Evolutionary conservation across 1,140 invertebrate species (phyloP).

Genomic region (Diuraphis noxia): DNA sequence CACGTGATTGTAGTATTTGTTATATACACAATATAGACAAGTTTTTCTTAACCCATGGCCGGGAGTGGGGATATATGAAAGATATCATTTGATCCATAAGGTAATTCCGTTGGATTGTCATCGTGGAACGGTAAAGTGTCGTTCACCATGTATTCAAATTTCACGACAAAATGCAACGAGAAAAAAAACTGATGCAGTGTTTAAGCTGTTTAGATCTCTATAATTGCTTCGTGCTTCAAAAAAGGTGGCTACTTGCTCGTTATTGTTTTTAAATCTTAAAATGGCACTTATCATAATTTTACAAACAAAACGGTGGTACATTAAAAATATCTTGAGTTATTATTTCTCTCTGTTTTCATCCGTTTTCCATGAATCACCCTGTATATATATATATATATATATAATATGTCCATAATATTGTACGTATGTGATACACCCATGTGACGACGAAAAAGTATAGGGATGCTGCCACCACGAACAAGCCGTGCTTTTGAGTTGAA

Average conservation of each 20-base stretch:
- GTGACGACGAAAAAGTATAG: neutral
- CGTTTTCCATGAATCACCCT: neutral
- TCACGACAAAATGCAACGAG: neutral
- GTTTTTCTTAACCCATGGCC: neutral
- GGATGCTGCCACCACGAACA: neutral
- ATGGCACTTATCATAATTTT: neutral
- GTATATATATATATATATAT: neutral
- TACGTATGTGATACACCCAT: neutral
- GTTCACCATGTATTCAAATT: too few relatives aligned
- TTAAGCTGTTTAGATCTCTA: neutral
- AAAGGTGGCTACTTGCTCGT: neutral
- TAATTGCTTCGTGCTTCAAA: neutral
- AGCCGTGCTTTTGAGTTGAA: too few relatives aligned
- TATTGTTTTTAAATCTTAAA: neutral
- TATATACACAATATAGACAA: neutral
- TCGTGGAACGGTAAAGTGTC: neutral
- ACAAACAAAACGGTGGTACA: neutral
- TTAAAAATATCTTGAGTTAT: neutral
- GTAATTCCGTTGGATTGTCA: neutral
- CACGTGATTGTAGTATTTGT: too few relatives aligned
- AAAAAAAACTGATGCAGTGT: neutral
- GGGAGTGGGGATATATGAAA: neutral
- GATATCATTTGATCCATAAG: too few relatives aligned
- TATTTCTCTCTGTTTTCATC: neutral
- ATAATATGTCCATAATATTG: neutral